Evolutionary conservation across 2,888 invertebrate genomes (phyloP).

Genomic region (Osedax frankpressi): DNA sequence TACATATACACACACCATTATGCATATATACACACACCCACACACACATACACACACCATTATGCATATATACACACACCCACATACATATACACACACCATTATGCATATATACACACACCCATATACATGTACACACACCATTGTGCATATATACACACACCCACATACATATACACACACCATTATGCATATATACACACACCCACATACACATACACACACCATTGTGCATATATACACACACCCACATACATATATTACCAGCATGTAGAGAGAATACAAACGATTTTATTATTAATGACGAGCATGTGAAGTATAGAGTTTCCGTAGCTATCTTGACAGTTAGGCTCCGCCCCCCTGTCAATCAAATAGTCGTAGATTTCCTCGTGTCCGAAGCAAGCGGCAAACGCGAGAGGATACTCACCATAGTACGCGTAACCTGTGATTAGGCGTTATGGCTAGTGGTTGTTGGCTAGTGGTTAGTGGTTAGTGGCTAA

Average conservation of each 20-base stretch:
- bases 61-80: no score
- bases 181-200: no score
- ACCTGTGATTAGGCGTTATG: conserved; percentile 54
- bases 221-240: neutral
- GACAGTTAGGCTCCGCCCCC: conserved; percentile 85
- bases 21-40: no score
- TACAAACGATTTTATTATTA: conserved; percentile 85
- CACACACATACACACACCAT: no score
- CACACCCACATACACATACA: neutral
- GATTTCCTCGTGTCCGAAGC: conserved; percentile 88
- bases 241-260: conserved; percentile 19
- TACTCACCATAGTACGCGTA: conserved; percentile 93
- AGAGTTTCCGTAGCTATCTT: conserved; percentile 93
- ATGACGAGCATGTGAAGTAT: conserved; percentile 99
- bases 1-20: no score
- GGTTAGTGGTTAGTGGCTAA: no score
- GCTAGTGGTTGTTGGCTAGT: no score
- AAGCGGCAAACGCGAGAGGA: conserved; percentile 91
- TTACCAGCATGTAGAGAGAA: conserved; percentile 96
- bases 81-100: no score
- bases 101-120: no score
- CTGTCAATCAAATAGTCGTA: conserved; percentile 84
- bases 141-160: neutral
- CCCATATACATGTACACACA: no score
- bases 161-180: no score